A percentile compares a stretch with the other conserved stretches of the same genome.
These are phyloP conservation scores for Catharus minimus DNA, from an alignment of 2,113 vertebrate species.

Conservation along the genomic window DNA sequence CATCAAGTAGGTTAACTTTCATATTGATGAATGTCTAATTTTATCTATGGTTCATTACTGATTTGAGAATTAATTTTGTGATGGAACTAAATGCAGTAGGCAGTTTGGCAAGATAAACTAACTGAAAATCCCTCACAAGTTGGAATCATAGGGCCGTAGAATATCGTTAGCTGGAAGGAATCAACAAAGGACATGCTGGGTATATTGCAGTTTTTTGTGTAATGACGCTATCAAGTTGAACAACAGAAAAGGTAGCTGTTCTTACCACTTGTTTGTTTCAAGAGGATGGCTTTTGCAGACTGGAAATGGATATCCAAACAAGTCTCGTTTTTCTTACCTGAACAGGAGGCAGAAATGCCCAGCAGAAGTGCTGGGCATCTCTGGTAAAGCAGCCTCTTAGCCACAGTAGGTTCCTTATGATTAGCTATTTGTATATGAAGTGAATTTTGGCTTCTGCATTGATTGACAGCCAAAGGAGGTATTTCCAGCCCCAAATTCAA, in stretches of 20 bases:
- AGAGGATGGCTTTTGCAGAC: not conserved
- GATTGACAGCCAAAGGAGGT: not conserved
- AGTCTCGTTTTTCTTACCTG: fast-evolving
- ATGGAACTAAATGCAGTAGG: not conserved
- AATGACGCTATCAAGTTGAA: not conserved
- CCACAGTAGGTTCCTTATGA: not conserved
- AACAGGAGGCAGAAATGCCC: not conserved
- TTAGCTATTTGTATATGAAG: not conserved
- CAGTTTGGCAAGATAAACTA: not conserved
- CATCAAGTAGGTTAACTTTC: not conserved
- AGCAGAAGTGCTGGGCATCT: not conserved
- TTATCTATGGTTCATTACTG: conserved; percentile 28
- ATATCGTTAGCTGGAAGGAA: not conserved
- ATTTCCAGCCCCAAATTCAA: not conserved
- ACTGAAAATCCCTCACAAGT: not conserved
- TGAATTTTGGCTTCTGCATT: not conserved
- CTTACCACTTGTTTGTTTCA: not conserved
- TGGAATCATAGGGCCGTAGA: not conserved
- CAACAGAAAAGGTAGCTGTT: not conserved
- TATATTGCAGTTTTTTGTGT: not conserved
- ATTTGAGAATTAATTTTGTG: conserved; percentile 34
- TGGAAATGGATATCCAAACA: not conserved
- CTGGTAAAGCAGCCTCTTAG: not conserved
- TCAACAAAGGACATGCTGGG: not conserved
- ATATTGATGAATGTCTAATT: not conserved